A percentile compares a stretch with the other conserved stretches of the same genome.
These are phyloP conservation scores for Natrix natrix DNA, from an alignment of 2,797 vertebrate species.

Conservation along the genomic window DNA sequence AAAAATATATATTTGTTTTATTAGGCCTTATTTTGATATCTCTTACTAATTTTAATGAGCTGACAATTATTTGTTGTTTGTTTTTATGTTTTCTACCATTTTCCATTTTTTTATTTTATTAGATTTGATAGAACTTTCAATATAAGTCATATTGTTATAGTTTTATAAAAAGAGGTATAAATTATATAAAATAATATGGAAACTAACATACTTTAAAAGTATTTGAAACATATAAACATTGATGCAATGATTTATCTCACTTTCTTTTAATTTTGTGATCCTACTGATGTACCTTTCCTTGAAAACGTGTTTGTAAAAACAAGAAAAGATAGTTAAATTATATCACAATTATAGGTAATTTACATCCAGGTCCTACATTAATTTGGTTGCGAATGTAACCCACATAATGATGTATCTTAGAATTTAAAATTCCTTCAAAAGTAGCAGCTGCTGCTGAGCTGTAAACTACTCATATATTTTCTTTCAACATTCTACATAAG, in stretches of 20 bases:
- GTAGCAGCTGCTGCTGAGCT: neutral
- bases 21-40: neutral
- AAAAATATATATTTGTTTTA: neutral
- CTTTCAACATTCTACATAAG: neutral
- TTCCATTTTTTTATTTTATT: neutral
- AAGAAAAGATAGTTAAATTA: neutral
- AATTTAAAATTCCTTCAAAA: conserved; percentile 7
- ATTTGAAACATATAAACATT: conserved; percentile 21
- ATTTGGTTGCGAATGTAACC: neutral
- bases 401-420: neutral
- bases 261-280: conserved; percentile 9
- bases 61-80: neutral
- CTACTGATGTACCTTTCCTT: neutral
- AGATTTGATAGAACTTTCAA: neutral
- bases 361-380: neutral
- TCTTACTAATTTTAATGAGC: neutral
- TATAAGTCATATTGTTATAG: neutral
- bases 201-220: neutral
- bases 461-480: conserved; percentile 8
- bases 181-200: neutral
- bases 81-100: neutral
- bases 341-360: neutral
- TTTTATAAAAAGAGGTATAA: conserved; percentile 21
- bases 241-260: neutral
- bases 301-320: neutral